Evolutionary conservation across 2,888 invertebrate genomes (phyloP).

Genomic region (Yponomeuta evonymella): DNA sequence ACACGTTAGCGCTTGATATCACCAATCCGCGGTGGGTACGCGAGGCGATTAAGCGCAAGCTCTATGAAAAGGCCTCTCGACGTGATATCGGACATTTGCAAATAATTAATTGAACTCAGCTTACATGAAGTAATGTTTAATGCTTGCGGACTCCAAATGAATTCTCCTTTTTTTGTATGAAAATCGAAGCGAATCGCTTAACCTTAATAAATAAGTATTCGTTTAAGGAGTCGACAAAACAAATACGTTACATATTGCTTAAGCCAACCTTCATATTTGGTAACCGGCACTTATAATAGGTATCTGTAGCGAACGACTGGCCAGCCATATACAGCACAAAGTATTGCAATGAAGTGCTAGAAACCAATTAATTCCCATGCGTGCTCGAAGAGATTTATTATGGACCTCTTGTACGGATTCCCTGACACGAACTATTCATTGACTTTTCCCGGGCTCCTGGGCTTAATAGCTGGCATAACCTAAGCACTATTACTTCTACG

Average conservation of each 20-base stretch:
- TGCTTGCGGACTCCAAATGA: too few species aligned
- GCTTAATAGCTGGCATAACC: constrained; percentile 23
- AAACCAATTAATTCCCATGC: constrained; percentile 59
- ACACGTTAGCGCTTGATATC: too few species aligned
- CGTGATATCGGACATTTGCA: too few species aligned
- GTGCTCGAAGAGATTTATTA: constrained; percentile 63
- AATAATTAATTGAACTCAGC: too few species aligned
- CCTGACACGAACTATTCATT: constrained; percentile 31
- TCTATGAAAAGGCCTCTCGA: too few species aligned
- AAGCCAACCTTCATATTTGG: background rate
- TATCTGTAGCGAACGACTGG: constrained; percentile 10
- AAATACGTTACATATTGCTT: background rate
- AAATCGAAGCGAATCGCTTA: too few species aligned
- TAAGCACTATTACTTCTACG: background rate
- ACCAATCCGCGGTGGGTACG: too few species aligned
- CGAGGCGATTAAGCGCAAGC: too few species aligned
- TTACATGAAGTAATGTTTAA: background rate
- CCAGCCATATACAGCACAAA: constrained; percentile 2
- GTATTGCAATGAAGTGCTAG: constrained; percentile 12
- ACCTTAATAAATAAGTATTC: too few species aligned
- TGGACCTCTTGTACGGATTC: constrained; percentile 57
- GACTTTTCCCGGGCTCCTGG: constrained; percentile 20
- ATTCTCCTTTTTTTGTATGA: too few species aligned
- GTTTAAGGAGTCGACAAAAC: background rate
- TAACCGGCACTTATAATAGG: background rate